phyloP scores from a whole-genome alignment of 2,113 vertebrate genomes.

The Triplophysa rosa region DNA sequence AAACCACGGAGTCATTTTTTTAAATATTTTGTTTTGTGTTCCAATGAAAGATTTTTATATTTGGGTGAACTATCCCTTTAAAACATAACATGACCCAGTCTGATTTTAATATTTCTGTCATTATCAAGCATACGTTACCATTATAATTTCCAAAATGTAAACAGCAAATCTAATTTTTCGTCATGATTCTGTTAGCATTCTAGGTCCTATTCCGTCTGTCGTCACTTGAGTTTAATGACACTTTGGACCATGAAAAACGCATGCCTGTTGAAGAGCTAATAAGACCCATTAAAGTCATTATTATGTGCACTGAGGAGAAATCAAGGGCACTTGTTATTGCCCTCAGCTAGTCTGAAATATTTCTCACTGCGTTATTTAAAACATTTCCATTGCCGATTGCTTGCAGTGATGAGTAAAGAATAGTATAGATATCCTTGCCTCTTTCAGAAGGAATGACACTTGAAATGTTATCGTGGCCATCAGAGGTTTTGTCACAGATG shows the following conservation, averaged over 20 bases:
- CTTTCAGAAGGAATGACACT: not conserved
- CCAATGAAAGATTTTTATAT: too few species aligned
- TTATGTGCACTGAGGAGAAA: constrained; percentile 14
- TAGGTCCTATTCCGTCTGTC: not conserved
- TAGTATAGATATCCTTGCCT: constrained; percentile 8
- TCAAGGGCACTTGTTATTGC: constrained; percentile 21
- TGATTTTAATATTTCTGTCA: not conserved
- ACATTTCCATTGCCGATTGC: not conserved
- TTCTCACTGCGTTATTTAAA: not conserved
- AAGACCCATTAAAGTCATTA: constrained; percentile 41
- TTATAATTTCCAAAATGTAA: not conserved
- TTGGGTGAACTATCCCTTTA: too few species aligned
- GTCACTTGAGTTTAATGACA: constrained; percentile 18
- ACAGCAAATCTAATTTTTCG: not conserved
- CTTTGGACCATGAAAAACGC: constrained; percentile 21
- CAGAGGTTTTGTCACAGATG: constrained; percentile 18
- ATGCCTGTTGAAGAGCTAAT: constrained; percentile 31
- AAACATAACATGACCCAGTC: too few species aligned
- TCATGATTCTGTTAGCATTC: not conserved
- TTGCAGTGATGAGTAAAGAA: not conserved
- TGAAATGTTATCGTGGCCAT: constrained; percentile 4
- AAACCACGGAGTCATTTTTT: too few species aligned
- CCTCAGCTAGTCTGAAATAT: constrained; percentile 7
- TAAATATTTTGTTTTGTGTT: too few species aligned
- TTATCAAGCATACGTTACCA: not conserved